A percentile compares a stretch with the other conserved stretches of the same genome.
phyloP scores from a whole-genome alignment of 2,888 invertebrate species.

The Epinotia nisella region DNA sequence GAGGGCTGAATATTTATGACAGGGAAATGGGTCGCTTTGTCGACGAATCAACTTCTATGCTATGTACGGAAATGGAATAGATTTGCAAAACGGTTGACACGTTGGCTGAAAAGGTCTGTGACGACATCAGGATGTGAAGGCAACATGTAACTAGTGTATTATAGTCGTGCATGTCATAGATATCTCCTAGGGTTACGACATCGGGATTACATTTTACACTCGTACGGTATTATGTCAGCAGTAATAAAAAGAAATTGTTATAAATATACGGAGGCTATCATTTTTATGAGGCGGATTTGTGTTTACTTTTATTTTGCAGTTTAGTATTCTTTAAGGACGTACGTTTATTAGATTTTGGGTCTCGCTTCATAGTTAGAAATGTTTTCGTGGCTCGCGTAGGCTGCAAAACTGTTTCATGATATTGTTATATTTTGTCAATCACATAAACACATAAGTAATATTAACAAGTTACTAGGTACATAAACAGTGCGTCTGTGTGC shows the following conservation, averaged over 20 bases:
- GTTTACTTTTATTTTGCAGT: conserved; percentile 10
- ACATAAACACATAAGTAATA: too few species aligned
- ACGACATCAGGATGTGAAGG: neutral
- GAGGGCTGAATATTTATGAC: conserved; percentile 24
- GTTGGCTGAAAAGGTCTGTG: neutral
- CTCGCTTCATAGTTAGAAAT: neutral
- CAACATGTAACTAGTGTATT: neutral
- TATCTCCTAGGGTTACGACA: neutral
- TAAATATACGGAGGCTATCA: neutral
- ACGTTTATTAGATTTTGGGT: neutral
- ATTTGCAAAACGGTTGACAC: conserved; percentile 6
- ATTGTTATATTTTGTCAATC: too few species aligned
- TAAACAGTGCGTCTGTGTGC: too few species aligned
- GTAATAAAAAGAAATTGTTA: conserved; percentile 12
- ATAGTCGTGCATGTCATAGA: neutral
- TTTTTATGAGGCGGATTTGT: conserved; percentile 3
- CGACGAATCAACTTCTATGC: neutral
- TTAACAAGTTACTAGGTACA: too few species aligned
- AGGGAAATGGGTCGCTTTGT: conserved; percentile 18
- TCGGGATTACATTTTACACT: conserved; percentile 8
- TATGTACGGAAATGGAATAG: neutral
- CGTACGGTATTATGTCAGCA: conserved; percentile 8
- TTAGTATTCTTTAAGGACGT: neutral
- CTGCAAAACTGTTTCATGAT: too few species aligned
- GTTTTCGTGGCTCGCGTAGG: too few species aligned